Evolutionary conservation across 2,113 vertebrate species (phyloP), one percentile per base, ranked within the genome.

Genomic region (Rhea pennata): DNA sequence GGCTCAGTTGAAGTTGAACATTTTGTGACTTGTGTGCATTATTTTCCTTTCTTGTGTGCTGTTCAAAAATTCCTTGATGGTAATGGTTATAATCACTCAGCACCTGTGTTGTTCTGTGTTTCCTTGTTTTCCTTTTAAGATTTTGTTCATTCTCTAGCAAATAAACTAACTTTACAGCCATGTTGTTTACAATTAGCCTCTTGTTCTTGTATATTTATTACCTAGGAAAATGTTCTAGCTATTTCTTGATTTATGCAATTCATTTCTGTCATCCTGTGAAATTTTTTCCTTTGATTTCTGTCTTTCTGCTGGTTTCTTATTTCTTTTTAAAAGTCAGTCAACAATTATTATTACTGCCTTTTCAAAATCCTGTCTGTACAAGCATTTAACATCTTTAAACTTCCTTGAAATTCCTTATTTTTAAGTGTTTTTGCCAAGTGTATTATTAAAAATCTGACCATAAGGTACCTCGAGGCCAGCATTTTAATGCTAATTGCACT

Each of bases 51-150:
- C 95, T 85, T 88, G 51, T 66, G 67, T 29, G 26, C 42, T 59
- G 50, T 93, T 95, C 74, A 95, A 96, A 97, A 93, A 92, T 29
- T 50, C 27, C 67, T 95, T 92, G n/a, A 87, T 94, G 67, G 39
- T 19, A 87, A 88, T 87, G 82, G 84, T 89, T 46, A 29, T 27
- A 64, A 79, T 85, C 19, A 80, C 88, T 93, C 39, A 59, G 19
- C 15, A 92, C 44, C 85, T 80, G 20, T 13, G 1, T 76, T 95
- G 22, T 92, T 88, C 48, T 54, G 59, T 19, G 51, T 23, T 66
- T 79, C 54, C 50, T 84, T 88, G 46, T 66, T 71, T 95, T 72
- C 64, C 54, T 88, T 96, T 92, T 95, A 84, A 77, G 36, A 87
- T 94, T 88, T 95, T 91, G 51, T 95, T 95, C 40, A 53, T 87